These are phyloP conservation scores for Echinarachnius parma DNA, from an alignment of 53 echinoderm and acorn worm species.

Conservation along the genomic window DNA sequence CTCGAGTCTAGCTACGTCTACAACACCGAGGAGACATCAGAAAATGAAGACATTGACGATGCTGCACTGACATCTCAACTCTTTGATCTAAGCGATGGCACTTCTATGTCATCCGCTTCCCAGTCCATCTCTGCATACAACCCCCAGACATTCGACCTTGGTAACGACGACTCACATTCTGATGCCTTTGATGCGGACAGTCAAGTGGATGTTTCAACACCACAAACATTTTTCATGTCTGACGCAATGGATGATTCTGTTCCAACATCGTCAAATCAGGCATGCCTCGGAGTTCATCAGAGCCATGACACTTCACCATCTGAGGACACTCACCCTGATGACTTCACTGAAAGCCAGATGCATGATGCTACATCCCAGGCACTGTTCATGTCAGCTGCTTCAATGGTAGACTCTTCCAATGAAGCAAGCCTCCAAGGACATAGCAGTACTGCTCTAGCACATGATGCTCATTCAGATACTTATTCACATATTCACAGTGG, in stretches of 20 bases:
- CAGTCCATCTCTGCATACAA: conserved; percentile 38
- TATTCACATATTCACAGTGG: too few species aligned
- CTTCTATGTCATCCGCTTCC: conserved; percentile 19
- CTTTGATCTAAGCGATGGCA: conserved; percentile 30
- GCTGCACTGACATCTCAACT: conserved; percentile 14
- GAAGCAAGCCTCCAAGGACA: not conserved
- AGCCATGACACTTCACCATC: not conserved
- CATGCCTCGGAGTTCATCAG: not conserved
- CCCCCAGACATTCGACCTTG: conserved; percentile 12
- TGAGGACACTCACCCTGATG: conserved; percentile 2
- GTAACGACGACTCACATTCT: conserved; percentile 19
- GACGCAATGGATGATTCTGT: too few species aligned
- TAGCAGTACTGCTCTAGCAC: too few species aligned
- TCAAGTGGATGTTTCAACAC: conserved; percentile 4
- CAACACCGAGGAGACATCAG: not conserved
- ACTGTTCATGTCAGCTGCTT: conserved; percentile 8
- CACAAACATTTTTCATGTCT: conserved; percentile 24
- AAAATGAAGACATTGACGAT: conserved; percentile 19
- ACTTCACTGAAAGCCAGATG: not conserved
- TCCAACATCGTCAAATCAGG: not conserved
- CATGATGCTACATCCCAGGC: not conserved
- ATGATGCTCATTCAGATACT: too few species aligned
- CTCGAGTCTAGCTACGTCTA: conserved; percentile 12
- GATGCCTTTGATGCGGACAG: conserved; percentile 17
- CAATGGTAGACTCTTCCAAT: conserved; percentile 7